phyloP scores from a whole-genome alignment of 2,113 vertebrate genomes.

The Cynocephalus volans region DNA sequence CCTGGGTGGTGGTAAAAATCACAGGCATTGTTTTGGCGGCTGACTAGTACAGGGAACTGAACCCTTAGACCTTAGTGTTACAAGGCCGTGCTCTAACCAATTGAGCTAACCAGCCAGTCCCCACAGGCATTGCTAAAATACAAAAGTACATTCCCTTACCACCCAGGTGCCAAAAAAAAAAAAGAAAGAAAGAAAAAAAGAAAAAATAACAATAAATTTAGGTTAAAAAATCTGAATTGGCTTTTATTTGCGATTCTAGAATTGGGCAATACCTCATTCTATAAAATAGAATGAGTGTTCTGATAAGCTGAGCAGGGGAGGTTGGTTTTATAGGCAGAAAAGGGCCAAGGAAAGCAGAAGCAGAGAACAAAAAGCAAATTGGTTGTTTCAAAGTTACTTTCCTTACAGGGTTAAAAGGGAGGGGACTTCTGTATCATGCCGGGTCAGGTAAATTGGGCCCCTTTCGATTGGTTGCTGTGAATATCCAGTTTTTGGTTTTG shows the following conservation, averaged over 20 bases:
- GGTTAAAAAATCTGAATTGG: not conserved
- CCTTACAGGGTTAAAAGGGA: not conserved
- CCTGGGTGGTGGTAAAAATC: not conserved
- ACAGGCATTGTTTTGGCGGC: not conserved
- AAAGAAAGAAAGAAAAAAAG: not conserved
- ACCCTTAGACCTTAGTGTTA: too few species aligned
- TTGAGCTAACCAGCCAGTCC: too few species aligned
- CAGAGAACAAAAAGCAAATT: not conserved
- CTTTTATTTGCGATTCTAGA: not conserved
- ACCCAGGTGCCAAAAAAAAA: too few species aligned
- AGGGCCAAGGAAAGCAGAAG: not conserved
- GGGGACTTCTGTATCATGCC: not conserved
- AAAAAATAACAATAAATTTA: not conserved
- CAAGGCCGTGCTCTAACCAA: too few species aligned
- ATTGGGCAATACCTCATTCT: not conserved
- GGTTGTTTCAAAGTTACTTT: not conserved
- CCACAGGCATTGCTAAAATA: too few species aligned
- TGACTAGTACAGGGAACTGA: too few species aligned
- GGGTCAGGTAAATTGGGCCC: not conserved
- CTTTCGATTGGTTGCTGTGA: not conserved
- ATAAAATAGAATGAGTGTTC: not conserved
- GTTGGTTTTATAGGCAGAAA: not conserved
- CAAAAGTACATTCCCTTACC: too few species aligned
- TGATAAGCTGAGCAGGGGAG: not conserved
- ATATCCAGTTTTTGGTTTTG: not conserved